Conservation (phyloP, 2,888 invertebrate species). For the Leptodirus hochenwartii region DNA sequence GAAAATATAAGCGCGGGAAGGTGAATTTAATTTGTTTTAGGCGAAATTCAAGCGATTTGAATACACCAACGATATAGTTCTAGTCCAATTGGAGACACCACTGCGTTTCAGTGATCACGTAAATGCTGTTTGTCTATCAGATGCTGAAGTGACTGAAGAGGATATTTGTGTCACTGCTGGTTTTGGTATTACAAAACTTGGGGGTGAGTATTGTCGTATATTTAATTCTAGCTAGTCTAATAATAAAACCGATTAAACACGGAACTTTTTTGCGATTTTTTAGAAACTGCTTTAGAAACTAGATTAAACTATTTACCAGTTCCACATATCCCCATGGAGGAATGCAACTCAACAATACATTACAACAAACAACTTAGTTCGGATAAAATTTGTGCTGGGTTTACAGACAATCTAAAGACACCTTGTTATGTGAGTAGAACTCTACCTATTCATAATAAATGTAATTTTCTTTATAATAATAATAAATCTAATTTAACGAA, state of each 20-base stretch:
- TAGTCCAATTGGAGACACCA: conserved; percentile 33
- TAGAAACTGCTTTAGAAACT: conserved; percentile 29
- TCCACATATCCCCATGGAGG: conserved; percentile 31
- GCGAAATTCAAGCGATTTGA: conserved; percentile 36
- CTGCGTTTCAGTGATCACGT: conserved; percentile 32
- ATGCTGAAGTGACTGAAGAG: conserved; percentile 27
- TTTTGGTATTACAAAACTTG: conserved; percentile 34
- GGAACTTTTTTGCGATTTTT: conserved; percentile 12
- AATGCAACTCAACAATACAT: conserved; percentile 42
- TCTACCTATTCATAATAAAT: too few relatives aligned
- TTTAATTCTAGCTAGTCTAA: not conserved
- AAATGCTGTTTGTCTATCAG: conserved; percentile 37
- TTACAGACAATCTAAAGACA: conserved; percentile 33
- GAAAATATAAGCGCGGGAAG: not conserved
- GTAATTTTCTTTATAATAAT: too few relatives aligned
- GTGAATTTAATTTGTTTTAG: conserved; percentile 20
- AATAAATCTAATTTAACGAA: too few relatives aligned
- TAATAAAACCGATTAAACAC: not conserved
- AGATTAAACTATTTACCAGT: conserved; percentile 34
- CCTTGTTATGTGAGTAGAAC: conserved; percentile 37
- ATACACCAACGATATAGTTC: conserved; percentile 36
- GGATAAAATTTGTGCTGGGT: conserved; percentile 40
- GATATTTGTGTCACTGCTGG: conserved; percentile 39
- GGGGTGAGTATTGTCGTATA: conserved; percentile 21
- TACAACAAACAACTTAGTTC: conserved; percentile 37